These are phyloP conservation scores for Lipophrys pholis DNA, from an alignment of 2,113 vertebrate species.

Conservation along the genomic window DNA sequence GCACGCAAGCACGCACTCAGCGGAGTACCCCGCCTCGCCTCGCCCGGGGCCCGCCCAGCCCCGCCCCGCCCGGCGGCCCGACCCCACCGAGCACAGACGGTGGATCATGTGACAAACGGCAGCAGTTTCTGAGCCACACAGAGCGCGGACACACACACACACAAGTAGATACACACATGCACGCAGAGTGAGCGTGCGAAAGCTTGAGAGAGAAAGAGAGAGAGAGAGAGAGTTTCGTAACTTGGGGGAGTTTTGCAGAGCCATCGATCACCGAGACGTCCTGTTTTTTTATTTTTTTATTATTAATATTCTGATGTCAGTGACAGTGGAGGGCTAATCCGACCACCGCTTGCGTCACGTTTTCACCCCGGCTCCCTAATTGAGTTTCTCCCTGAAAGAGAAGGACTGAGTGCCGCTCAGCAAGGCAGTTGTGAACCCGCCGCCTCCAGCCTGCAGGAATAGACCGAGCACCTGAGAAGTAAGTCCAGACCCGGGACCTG, in stretches of 20 bases:
- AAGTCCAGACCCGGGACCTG: conserved; percentile 20
- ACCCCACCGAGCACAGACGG: conserved; percentile 62
- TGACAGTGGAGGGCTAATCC: conserved; percentile 31
- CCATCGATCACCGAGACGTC: conserved; percentile 49
- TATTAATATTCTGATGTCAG: conserved; percentile 34
- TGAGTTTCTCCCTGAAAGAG: conserved; percentile 10
- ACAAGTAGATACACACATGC: background rate
- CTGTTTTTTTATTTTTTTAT: conserved; percentile 2
- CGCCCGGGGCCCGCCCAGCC: conserved; percentile 77
- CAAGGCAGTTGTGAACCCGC: conserved; percentile 37
- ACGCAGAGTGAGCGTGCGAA: conserved; percentile 1
- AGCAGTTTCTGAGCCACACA: conserved; percentile 59
- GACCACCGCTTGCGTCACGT: conserved; percentile 62
- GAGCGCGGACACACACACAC: background rate
- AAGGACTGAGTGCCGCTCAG: conserved; percentile 4
- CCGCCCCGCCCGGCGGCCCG: conserved; percentile 68
- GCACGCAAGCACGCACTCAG: conserved; percentile 11
- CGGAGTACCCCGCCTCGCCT: conserved; percentile 62
- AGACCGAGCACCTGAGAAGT: conserved; percentile 48
- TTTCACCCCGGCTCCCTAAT: conserved; percentile 39
- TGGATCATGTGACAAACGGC: conserved; percentile 79
- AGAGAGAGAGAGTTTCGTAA: conserved; percentile 66
- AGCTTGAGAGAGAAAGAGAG: background rate
- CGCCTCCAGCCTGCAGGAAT: conserved; percentile 34
- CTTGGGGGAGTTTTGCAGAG: conserved; percentile 56